Conservation (phyloP, 2,888 invertebrate genomes). For the Andricus quercusramuli region DNA sequence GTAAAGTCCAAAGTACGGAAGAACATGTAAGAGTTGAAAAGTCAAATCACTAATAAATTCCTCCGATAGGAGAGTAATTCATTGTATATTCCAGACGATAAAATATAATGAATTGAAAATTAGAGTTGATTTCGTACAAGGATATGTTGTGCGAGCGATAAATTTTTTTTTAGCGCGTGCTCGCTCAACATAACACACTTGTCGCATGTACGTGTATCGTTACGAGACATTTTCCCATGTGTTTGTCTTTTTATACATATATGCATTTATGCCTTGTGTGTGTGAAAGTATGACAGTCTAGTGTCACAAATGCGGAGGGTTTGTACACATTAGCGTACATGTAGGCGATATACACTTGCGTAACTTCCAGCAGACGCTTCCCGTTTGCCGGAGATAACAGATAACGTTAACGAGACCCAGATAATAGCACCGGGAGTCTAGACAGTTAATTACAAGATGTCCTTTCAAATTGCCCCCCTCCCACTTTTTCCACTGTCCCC, state of each 20-base stretch:
- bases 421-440: constrained; percentile 75
- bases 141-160: background rate
- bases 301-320: background rate
- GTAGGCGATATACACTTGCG: background rate
- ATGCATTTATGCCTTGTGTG: background rate
- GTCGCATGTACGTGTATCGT: background rate
- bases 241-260: background rate
- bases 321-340: constrained; percentile 1
- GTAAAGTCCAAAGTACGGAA: background rate
- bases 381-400: constrained; percentile 76
- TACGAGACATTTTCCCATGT: background rate
- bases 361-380: constrained; percentile 61
- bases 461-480: constrained; percentile 65
- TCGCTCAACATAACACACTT: background rate
- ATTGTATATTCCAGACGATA: background rate
- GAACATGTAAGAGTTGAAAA: background rate
- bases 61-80: background rate
- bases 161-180: background rate
- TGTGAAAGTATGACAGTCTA: background rate
- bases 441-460: constrained; percentile 75
- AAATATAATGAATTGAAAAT: constrained; percentile 14
- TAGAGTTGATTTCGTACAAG: background rate
- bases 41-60: constrained; percentile 7
- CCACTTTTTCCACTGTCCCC: too few species aligned
- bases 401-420: constrained; percentile 76